Percentiles rank a stretch among this genome's conserved stretches.
These are phyloP conservation scores for Scopus umbretta DNA, from an alignment of 2,113 vertebrate species.

Conservation along the genomic window DNA sequence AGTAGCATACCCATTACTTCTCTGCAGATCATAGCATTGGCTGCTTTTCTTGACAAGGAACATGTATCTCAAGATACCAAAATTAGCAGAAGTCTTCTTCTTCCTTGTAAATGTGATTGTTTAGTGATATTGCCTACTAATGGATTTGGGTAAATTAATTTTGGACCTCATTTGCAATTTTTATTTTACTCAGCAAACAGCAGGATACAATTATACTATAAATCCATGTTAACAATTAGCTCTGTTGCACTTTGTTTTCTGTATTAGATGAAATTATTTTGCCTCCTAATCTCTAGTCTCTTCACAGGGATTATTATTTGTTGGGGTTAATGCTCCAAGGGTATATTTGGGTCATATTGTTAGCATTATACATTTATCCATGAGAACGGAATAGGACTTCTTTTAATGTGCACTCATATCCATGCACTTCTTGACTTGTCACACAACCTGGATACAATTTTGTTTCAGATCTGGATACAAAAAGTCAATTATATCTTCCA, in stretches of 20 bases:
- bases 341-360: background rate
- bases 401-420: background rate
- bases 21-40: background rate
- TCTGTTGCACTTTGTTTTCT: background rate
- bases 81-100: constrained; percentile 6
- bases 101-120: constrained; percentile 8
- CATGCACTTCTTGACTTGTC: background rate
- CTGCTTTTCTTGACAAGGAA: constrained; percentile 18
- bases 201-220: background rate
- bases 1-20: background rate
- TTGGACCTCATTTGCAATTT: background rate
- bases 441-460: background rate
- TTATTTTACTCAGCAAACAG: background rate
- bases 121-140: constrained; percentile 1
- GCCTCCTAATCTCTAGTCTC: background rate
- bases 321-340: background rate
- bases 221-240: background rate
- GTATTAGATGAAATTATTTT: background rate
- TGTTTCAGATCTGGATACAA: background rate
- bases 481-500: background rate
- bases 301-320: background rate
- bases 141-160: background rate
- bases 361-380: background rate
- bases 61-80: background rate
- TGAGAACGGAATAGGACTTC: background rate